Evolutionary conservation across 1,140 invertebrate species (phyloP), one percentile per base, ranked within the genome.

Genomic region (Hycleus cichorii): DNA sequence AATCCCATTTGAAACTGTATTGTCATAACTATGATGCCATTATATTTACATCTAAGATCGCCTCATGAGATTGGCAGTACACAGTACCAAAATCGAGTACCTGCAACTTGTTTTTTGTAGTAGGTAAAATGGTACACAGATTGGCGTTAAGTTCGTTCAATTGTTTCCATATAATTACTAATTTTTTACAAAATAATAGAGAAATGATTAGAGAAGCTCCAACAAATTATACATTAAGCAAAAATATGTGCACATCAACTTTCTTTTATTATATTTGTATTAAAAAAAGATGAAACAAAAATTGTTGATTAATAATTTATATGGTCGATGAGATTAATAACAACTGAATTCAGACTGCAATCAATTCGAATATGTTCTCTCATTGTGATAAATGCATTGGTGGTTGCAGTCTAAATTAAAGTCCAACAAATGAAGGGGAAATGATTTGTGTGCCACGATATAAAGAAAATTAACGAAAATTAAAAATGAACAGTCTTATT

Each of bases 1-100:
- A 32, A 53, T 42, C 11, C 9, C 40, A 42, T 50, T 43, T 51
- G 26, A 47, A 47, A 39, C 49, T 39, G 49, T 59, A 59, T 59
- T 59, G 57, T 59, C 57, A 59, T 59, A 53, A 53, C 57, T 52
- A 59, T 59, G 57, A 48, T 53, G 49, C 50, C 49, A 48, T 47
- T 59, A 39, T 39, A 52, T 53, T 59, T 52, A 52, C 57, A 42
- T 11, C 32, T 32, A 48, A 58, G 43, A 24, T 43, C 24, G 39
- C 45, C 45, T 25, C 38, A 38, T 57, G 39, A 32, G 24, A 27
- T 48, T 40, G 57, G 57, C 57, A 58, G 57, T 58, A 52, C 56
- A 52, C 43, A 53, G 57, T 59, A 58, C 57, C 32, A 32, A 7
- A 39, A 39, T 52, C 43, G 39, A 53, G 50, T 53, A 48, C 49